Evolutionary conservation across 2,113 vertebrate genomes (phyloP).

Genomic region (Sigmodon hispidus): DNA sequence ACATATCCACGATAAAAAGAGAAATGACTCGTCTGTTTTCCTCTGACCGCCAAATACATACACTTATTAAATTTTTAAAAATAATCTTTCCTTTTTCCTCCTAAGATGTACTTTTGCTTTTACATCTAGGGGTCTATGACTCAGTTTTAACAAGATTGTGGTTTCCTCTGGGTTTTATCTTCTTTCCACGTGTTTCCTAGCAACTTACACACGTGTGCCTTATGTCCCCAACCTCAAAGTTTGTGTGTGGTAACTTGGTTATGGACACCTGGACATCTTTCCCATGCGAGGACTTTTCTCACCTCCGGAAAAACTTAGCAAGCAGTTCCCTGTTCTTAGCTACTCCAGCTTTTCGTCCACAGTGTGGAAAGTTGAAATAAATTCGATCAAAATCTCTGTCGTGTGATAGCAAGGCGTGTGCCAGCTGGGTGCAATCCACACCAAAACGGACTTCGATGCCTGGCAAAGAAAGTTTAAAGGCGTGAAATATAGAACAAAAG

Average conservation of each 20-base stretch:
- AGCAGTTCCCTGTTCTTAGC: slow-evolving; percentile 95
- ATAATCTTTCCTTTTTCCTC: not conserved
- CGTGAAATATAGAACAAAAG: not conserved
- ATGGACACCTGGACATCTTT: not conserved
- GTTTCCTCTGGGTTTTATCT: not conserved
- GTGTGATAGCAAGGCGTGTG: slow-evolving; percentile 81
- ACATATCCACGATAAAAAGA: not conserved
- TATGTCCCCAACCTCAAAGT: not conserved
- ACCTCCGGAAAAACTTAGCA: slow-evolving; percentile 93
- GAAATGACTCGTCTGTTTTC: not conserved
- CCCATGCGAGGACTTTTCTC: slow-evolving; percentile 55
- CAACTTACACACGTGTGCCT: not conserved
- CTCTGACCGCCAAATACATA: not conserved
- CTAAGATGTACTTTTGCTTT: slow-evolving; percentile 5
- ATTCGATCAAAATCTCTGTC: slow-evolving; percentile 88
- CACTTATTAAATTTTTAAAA: not conserved
- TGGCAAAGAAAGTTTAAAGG: slow-evolving; percentile 71
- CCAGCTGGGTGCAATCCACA: slow-evolving; percentile 92
- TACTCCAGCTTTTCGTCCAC: slow-evolving; percentile 96
- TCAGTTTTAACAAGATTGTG: not conserved
- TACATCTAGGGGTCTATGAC: slow-evolving; percentile 9
- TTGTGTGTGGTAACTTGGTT: not conserved
- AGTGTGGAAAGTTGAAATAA: slow-evolving; percentile 97
- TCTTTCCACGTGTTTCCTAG: not conserved
- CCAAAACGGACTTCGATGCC: slow-evolving; percentile 90